Evolutionary conservation across 2,888 invertebrate species (phyloP).

Genomic region (Trypoxylon attenuatum): DNA sequence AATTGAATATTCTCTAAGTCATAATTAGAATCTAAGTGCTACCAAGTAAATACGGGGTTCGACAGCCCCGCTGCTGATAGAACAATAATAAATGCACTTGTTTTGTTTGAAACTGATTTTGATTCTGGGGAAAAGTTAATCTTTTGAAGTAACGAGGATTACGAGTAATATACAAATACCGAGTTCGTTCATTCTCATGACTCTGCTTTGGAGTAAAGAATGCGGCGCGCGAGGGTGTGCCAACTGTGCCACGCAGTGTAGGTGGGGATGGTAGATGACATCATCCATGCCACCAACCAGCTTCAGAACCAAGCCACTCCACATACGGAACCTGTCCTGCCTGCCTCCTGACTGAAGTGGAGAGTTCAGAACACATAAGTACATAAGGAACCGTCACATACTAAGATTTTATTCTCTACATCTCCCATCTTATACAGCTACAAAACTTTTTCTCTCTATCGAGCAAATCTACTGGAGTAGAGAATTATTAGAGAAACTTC

Average conservation of each 20-base stretch:
- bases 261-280: conserved; percentile 74
- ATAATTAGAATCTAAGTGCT: conserved; percentile 42
- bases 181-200: conserved; percentile 75
- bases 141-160: conserved; percentile 74
- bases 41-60: conserved; percentile 23
- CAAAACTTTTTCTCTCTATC: conserved; percentile 58
- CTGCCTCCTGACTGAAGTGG: conserved; percentile 75
- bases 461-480: conserved; percentile 61
- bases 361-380: conserved; percentile 75
- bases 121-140: conserved; percentile 65
- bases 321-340: conserved; percentile 74
- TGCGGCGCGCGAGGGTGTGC: conserved; percentile 75
- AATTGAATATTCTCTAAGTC: conserved; percentile 31
- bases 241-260: conserved; percentile 74
- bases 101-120: conserved; percentile 46
- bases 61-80: conserved; percentile 10
- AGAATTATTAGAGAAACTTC: conserved; percentile 60
- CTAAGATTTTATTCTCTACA: conserved; percentile 68
- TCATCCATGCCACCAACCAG: conserved; percentile 74
- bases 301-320: conserved; percentile 73
- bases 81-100: conserved; percentile 30
- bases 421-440: conserved; percentile 62
- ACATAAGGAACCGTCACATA: conserved; percentile 72
- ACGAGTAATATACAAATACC: conserved; percentile 75
- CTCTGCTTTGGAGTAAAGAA: conserved; percentile 75